Conservation (phyloP, 2,888 invertebrate genomes). For the Spodoptera picta region DNA sequence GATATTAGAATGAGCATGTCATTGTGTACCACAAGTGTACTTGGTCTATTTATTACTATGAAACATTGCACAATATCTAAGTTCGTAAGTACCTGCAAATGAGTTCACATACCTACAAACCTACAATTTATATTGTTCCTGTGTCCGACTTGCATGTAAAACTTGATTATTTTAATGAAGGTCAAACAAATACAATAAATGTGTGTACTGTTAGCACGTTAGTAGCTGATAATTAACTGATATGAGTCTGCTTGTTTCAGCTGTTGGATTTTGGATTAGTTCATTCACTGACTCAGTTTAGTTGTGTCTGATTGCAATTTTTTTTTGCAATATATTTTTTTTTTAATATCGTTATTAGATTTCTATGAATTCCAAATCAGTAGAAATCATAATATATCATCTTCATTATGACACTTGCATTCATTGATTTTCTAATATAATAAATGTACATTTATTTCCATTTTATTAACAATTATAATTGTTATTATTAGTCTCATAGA, state of each 20-base stretch:
- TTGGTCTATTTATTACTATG: no score
- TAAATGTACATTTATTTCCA: neutral
- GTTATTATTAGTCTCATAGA: no score
- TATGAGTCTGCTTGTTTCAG: slow-evolving; percentile 19
- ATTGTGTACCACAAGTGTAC: no score
- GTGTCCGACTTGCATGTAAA: slow-evolving; percentile 13
- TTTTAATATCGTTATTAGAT: neutral
- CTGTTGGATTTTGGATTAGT: slow-evolving; percentile 19
- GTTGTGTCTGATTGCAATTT: neutral
- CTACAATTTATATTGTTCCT: slow-evolving; percentile 1
- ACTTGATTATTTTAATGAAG: slow-evolving; percentile 26
- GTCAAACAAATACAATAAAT: slow-evolving; percentile 16
- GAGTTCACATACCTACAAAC: no score
- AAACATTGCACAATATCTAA: no score
- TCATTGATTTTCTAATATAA: neutral
- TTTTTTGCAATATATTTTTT: neutral
- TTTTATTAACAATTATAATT: no score
- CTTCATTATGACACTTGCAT: no score
- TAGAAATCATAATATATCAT: no score
- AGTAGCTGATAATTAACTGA: slow-evolving; percentile 28
- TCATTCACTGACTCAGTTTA: slow-evolving; percentile 1
- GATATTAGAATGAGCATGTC: no score
- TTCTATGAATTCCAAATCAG: no score
- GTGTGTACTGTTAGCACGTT: slow-evolving; percentile 4
- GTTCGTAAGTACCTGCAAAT: no score